Evolutionary conservation across 2,797 vertebrate genomes (phyloP).

Genomic region (Phaenicophaeus curvirostris): DNA sequence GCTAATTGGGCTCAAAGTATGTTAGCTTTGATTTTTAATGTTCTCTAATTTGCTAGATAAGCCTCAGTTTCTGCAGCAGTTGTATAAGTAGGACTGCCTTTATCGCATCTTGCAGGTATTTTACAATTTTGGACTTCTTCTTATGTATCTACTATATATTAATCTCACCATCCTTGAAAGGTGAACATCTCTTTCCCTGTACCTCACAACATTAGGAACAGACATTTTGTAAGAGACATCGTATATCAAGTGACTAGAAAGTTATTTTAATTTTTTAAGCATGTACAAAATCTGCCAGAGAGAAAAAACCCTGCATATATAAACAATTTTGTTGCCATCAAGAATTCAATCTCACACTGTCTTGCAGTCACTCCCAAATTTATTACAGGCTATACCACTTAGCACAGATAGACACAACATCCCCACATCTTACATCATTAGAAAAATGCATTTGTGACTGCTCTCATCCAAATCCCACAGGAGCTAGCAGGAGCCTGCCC

Average conservation of each 20-base stretch:
- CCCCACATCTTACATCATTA: background rate
- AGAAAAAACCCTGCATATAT: background rate
- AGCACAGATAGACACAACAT: background rate
- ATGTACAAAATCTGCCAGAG: background rate
- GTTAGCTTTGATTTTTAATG: slow-evolving; percentile 49
- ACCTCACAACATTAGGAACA: background rate
- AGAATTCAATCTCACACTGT: background rate
- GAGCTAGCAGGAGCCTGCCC: background rate
- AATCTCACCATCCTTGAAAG: background rate
- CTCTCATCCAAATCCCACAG: background rate
- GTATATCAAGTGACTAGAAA: background rate
- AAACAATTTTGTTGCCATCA: background rate
- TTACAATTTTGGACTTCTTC: background rate
- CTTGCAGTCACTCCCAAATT: background rate
- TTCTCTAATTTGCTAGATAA: slow-evolving; percentile 33
- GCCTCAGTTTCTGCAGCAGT: slow-evolving; percentile 10
- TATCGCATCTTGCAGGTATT: slow-evolving; percentile 12
- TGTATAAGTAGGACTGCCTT: background rate
- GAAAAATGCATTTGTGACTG: background rate
- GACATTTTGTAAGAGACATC: slow-evolving; percentile 3
- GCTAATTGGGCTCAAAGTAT: slow-evolving; percentile 6
- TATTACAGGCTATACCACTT: background rate
- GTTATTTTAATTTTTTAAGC: background rate
- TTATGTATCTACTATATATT: background rate
- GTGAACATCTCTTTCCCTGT: background rate